Evolutionary conservation across 2,888 invertebrate species (phyloP), one percentile per base, ranked within the genome.

Genomic region (Synanthedon formicaeformis): DNA sequence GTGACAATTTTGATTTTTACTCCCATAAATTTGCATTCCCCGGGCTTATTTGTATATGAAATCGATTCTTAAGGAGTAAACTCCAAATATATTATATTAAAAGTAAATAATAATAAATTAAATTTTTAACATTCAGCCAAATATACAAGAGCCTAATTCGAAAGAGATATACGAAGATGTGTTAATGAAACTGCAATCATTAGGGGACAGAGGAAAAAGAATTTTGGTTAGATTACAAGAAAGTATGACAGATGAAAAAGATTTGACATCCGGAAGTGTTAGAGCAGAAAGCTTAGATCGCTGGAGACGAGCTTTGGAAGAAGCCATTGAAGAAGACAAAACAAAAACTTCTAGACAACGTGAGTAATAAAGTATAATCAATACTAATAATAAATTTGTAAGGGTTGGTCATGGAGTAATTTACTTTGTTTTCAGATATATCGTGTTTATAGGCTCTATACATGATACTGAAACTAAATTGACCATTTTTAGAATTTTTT

Each of bases 91-190:
- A n/a, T n/a, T n/a, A n/a, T n/a, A n/a, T n/a, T n/a, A n/a, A n/a
- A n/a, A n/a, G n/a, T n/a, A n/a, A n/a, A n/a, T n/a, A n/a, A n/a
- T n/a, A n/a, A n/a, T n/a, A n/a, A n/a, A n/a, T n/a, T n/a, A n/a
- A n/a, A n/a, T n/a, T n/a, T n/a, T n/a, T 16, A 16, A 16, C 2
- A 11, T n/a, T 6, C 45, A 45, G 45, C 13, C 12, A 45, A 14
- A 6, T 45, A 5, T 5, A 16, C 57, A 59, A 40, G 78, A 81
- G 40, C 59, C 63, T 0, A 76, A 66, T 55, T 87, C 86, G 0
- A 78, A 66, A 41, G 92, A 92, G 67, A 82, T 91, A 0, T 89
- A 91, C 53, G 83, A 88, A 58, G 90, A 90, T 16, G 88, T 92
- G 0, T 66, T 91, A 18, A 75, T 78, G 13, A 89, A 88, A 63